Base-by-base conservation (phyloP, 2,888 invertebrate genomes). In the Steinernema carpocapsae region DNA sequence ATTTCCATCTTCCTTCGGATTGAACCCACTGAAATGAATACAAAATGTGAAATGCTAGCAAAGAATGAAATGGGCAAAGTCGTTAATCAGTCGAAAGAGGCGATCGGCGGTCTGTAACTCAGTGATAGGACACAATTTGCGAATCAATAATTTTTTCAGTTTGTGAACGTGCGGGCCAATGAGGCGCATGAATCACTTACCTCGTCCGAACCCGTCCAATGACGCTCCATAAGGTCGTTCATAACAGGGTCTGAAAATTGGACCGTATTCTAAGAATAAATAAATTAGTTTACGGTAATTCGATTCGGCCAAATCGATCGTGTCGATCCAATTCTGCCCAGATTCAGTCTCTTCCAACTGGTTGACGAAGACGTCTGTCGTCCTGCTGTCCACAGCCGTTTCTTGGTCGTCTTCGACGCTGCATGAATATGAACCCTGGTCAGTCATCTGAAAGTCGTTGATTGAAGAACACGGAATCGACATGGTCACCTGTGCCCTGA, bases 341-440 rank as follows among this genome's bases (percentile, higher is more conserved):
- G 64, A 64, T 17, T 64, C 64, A 3, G 32, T 7, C 17, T 26
- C 64, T n/a, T 64, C 64, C 29, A 64, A 29, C 26, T 64, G 64
- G 17, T 32, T 32, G 64, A 64, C 64, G 17, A 64, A 64, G 17
- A 64, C 32, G 19, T 64, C 64, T 64, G 19, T 19, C 7, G 32
- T 37, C 2, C 64, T 29, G 29, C 64, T 64, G 17, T 64, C 64
- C 3, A 64, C 37, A 12, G 26, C 14, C 14, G 17, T 32, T 32
- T 32, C 64, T 14, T 32, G 64, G 17, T 64, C 17, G 26, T 64
- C 64, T 19, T 64, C 64, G 19, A 64, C 64, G 26, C 12, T 26
- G 64, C 64, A 64, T 17, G 64, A 4, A 17, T 64, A 64, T 1
- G 64, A 64, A 6, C 64, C 64, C 14, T 64, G 64, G 32, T 64